phyloP scores from a whole-genome alignment of 2,113 vertebrate species.

The Salvelinus alpinus region DNA sequence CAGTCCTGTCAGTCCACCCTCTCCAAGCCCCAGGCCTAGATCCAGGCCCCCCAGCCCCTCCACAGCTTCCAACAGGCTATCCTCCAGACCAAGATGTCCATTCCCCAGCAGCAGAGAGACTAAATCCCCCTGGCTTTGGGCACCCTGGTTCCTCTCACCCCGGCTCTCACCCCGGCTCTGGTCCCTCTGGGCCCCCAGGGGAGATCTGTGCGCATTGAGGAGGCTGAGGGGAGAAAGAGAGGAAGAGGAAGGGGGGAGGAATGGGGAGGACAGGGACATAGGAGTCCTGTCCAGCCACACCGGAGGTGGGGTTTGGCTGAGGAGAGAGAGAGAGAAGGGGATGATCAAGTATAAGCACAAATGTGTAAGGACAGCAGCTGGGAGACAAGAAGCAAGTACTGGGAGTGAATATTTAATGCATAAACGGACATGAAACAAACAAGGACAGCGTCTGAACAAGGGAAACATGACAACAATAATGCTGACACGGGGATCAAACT shows the following conservation, averaged over 20 bases:
- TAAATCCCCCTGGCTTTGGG: constrained; percentile 54
- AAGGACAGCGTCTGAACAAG: no score
- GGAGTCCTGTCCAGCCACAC: constrained; percentile 60
- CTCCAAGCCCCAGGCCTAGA: constrained; percentile 29
- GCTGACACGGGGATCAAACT: no score
- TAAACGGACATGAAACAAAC: no score
- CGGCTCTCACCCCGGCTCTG: background rate
- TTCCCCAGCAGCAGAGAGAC: constrained; percentile 62
- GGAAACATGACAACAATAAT: no score
- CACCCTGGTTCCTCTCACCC: background rate
- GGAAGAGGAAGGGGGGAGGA: constrained; percentile 49
- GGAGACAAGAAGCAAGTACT: no score
- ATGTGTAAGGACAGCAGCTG: no score
- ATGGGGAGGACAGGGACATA: constrained; percentile 57
- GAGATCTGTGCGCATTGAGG: constrained; percentile 71
- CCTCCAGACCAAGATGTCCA: constrained; percentile 65
- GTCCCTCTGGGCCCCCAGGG: constrained; percentile 53
- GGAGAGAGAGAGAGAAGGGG: background rate
- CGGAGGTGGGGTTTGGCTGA: constrained; percentile 60
- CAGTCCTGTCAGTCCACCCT: constrained; percentile 69
- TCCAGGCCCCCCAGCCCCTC: constrained; percentile 72
- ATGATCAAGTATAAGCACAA: background rate
- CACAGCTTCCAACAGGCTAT: constrained; percentile 70
- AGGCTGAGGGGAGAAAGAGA: constrained; percentile 60
- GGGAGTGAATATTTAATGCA: no score